Base-by-base conservation (phyloP, 2,888 invertebrate species). In the Heteromyza rotundicornis region DNA sequence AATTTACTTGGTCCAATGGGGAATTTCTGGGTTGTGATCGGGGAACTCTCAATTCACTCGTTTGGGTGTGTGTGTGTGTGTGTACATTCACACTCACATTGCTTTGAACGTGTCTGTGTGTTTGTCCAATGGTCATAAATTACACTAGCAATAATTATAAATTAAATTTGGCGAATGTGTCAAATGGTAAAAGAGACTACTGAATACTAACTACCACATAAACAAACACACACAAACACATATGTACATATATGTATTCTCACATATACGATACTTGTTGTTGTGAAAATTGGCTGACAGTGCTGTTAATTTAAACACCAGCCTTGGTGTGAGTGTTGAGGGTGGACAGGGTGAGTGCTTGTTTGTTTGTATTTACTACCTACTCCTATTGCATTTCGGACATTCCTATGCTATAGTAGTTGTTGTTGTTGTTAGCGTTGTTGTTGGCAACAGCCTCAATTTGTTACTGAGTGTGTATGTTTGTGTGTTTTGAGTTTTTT, bases 81-180 rank as follows among this genome's bases (percentile, higher is more conserved):
- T 36, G 24, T 50, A 12, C 32, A 32, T 32, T 8, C 32, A 32
- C 32, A 32, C 32, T n/a, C n/a, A n/a, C n/a, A n/a, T n/a, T n/a
- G n/a, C n/a, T n/a, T 5, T 32, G 32, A 32, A 12, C 32, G 36
- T 58, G 32, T 53, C 40, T 27, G 40, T 58, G 58, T 64, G 57
- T 62, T 62, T 55, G 20, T 22, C n/a, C 74, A 75, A 74, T 74
- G 76, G 73, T 72, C 76, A 75, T 75, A 75, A 75, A 75, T 75
- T 75, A 74, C 74, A 69, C 70, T 73, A 66, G 74, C 76, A 76
- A 75, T 75, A 75, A 75, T 75, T 75, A 75, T 75, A 75, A 75
- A 75, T 75, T 75, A 75, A 75, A 74, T 76, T 74, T 73, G 73
- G 73, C 75, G 74, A 36, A 36, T 36, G 36, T 54, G 54, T 35